Evolutionary conservation across 2,888 invertebrate genomes (phyloP).

Genomic region (Drosophila buzzatii): DNA sequence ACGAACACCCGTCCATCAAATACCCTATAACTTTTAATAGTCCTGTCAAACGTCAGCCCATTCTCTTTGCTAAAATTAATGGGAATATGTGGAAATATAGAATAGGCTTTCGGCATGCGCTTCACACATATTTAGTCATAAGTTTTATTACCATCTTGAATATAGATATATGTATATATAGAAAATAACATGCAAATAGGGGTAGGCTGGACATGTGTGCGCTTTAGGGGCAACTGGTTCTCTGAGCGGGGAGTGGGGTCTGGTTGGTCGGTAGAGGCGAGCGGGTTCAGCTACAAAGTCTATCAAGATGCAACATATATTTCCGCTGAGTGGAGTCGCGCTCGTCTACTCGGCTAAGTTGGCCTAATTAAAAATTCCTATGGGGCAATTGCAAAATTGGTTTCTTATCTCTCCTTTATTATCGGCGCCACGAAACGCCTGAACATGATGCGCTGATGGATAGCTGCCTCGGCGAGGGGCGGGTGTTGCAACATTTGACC

Average conservation of each 20-base stretch:
- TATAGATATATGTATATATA: constrained; percentile 37
- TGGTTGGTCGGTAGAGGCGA: background rate
- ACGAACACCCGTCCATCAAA: background rate
- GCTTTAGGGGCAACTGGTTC: constrained; percentile 42
- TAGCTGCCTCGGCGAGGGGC: constrained; percentile 59
- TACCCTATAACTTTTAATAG: background rate
- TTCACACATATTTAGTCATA: constrained; percentile 78
- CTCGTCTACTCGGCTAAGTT: constrained; percentile 43
- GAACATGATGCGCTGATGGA: constrained; percentile 82
- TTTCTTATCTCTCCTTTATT: constrained; percentile 82
- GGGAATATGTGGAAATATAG: background rate
- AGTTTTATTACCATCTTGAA: constrained; percentile 41
- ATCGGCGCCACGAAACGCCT: constrained; percentile 75
- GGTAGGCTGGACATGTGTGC: constrained; percentile 34
- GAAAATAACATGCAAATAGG: constrained; percentile 39
- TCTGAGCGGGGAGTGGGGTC: background rate
- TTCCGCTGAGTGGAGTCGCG: constrained; percentile 30
- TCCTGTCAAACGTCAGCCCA: background rate
- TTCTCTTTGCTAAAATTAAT: background rate
- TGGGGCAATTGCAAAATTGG: constrained; percentile 82
- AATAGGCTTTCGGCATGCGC: constrained; percentile 49
- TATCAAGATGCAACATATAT: constrained; percentile 56
- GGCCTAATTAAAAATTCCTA: constrained; percentile 82
- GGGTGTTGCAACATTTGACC: constrained; percentile 30
- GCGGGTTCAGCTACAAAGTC: constrained; percentile 6